Conservation (phyloP, 2,113 vertebrate species). For the Halichoerus grypus region DNA sequence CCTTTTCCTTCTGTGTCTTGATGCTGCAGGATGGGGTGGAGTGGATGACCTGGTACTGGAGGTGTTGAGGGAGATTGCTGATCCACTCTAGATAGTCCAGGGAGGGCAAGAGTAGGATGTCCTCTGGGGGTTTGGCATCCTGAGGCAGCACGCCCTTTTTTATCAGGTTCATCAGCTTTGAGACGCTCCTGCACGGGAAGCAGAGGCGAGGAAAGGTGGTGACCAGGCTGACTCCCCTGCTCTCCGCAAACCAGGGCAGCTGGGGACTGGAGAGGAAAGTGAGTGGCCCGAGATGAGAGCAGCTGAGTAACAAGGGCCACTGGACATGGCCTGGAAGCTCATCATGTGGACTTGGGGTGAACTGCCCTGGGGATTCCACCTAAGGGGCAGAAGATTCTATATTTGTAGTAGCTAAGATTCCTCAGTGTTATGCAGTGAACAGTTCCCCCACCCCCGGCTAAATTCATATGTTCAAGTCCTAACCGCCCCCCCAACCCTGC, state of each 20-base stretch:
- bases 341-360: not conserved
- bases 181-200: not conserved
- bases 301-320: not conserved
- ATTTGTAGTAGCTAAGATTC: not conserved
- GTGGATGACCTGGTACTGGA: not conserved
- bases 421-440: not conserved
- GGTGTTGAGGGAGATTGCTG: not conserved
- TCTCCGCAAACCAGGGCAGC: not conserved
- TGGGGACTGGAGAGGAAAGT: not conserved
- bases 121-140: not conserved
- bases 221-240: not conserved
- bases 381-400: not conserved
- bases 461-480: not conserved
- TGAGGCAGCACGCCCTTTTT: not conserved
- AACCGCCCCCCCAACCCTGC: not conserved
- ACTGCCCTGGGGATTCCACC: not conserved
- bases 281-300: not conserved
- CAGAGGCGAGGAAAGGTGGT: not conserved
- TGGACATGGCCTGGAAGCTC: too few species aligned
- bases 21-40: slow-evolving; percentile 43
- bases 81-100: slow-evolving; percentile 53
- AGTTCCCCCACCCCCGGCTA: not conserved
- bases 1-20: not conserved
- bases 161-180: not conserved
- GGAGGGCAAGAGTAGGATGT: not conserved